A percentile compares a stretch with the other conserved stretches of the same genome.
phyloP scores from a whole-genome alignment of 2,113 vertebrate genomes.

The Phrynosoma platyrhinos region DNA sequence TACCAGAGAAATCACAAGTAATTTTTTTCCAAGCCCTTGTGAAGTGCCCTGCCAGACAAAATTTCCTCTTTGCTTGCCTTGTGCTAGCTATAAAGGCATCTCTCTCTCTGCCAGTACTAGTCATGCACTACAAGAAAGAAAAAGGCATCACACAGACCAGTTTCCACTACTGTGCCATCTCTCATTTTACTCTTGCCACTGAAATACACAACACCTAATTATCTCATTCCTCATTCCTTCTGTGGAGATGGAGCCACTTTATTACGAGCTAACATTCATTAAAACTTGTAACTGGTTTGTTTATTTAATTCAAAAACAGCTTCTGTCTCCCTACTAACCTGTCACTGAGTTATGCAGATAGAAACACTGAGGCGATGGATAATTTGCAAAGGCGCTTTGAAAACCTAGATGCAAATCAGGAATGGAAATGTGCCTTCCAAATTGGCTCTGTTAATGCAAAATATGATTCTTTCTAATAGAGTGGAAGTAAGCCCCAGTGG shows the following conservation, averaged over 20 bases:
- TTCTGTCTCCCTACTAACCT: conserved; percentile 50
- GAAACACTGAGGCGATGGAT: conserved; percentile 37
- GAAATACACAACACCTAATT: conserved; percentile 62
- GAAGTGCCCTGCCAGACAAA: conserved; percentile 61
- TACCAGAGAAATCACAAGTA: conserved; percentile 56
- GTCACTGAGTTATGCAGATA: conserved; percentile 48
- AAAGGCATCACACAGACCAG: conserved; percentile 44
- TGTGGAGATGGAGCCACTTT: conserved; percentile 8
- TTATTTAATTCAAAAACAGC: conserved; percentile 51
- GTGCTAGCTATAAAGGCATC: conserved; percentile 49
- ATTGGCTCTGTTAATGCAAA: conserved; percentile 73
- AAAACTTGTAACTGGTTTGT: conserved; percentile 66
- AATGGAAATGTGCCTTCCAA: conserved; percentile 72
- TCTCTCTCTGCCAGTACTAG: conserved; percentile 37
- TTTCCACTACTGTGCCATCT: conserved; percentile 47
- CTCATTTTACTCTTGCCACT: conserved; percentile 62
- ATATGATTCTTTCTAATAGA: conserved; percentile 75
- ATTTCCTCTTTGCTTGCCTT: conserved; percentile 55
- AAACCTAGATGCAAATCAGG: conserved; percentile 75
- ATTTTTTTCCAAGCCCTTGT: conserved; percentile 45
- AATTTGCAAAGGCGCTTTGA: conserved; percentile 75
- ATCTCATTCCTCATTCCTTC: neutral
- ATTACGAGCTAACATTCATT: conserved; percentile 58
- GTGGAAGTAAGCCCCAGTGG: conserved; percentile 73
- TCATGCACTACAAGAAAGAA: conserved; percentile 58